Percentiles rank a stretch among this genome's conserved stretches.
These are phyloP conservation scores for Sebastolobus alascanus DNA, from an alignment of 2,797 vertebrate genomes.

Conservation along the genomic window DNA sequence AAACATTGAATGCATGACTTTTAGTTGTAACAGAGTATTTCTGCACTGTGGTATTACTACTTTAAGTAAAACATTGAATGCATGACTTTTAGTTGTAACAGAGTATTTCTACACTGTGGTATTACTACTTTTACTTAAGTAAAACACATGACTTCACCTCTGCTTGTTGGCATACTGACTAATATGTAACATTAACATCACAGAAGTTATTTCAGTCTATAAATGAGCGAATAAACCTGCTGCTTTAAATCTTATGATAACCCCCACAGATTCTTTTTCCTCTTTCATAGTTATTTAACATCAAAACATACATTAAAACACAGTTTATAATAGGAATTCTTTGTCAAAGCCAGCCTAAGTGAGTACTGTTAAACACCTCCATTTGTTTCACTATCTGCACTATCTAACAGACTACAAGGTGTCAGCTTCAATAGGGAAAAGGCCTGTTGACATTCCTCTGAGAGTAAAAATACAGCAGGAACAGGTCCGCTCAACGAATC, in stretches of 20 bases:
- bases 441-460: slow-evolving; percentile 48
- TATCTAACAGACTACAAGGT: slow-evolving; percentile 25
- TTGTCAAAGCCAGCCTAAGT: not conserved
- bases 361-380: not conserved
- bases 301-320: not conserved
- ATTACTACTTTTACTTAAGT: too few species aligned
- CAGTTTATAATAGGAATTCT: not conserved
- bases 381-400: not conserved
- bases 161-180: not conserved
- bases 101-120: too few species aligned
- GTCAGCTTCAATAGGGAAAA: slow-evolving; percentile 25
- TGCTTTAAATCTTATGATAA: not conserved
- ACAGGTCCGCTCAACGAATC: slow-evolving; percentile 49
- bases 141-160: too few species aligned
- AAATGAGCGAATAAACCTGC: not conserved
- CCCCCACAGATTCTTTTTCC: too few species aligned
- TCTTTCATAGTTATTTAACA: not conserved
- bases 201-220: not conserved
- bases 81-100: too few species aligned
- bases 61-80: too few species aligned
- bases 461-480: slow-evolving; percentile 58
- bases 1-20: too few species aligned
- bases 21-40: too few species aligned
- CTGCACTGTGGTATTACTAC: too few species aligned
- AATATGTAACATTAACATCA: not conserved